Conservation (phyloP, 2,113 vertebrate species). For the Baryphthengus martii region DNA sequence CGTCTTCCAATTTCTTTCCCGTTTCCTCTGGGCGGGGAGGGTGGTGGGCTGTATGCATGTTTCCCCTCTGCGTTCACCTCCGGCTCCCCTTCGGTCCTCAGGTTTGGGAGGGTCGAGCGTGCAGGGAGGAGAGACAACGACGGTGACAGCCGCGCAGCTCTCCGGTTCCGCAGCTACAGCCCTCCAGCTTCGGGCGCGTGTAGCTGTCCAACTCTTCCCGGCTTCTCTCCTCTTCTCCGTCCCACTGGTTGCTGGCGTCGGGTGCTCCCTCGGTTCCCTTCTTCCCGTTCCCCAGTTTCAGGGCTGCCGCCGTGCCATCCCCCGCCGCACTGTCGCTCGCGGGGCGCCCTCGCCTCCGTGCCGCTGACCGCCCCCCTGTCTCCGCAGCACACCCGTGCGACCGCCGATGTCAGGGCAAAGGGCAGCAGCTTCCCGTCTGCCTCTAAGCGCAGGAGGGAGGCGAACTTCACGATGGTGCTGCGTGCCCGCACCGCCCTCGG, state of each 20-base stretch:
- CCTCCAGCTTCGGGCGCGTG: neutral
- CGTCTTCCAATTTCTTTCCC: too few relatives aligned
- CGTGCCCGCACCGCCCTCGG: constrained; percentile 73
- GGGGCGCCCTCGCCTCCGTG: neutral
- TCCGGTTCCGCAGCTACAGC: too few relatives aligned
- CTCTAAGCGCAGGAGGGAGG: constrained; percentile 41
- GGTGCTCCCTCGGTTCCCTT: too few relatives aligned
- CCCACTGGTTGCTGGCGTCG: accelerated
- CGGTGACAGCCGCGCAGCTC: neutral
- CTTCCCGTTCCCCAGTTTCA: accelerated
- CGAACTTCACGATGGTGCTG: constrained; percentile 18
- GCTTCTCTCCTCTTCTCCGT: too few relatives aligned
- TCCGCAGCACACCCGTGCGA: neutral
- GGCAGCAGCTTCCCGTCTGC: constrained; percentile 38
- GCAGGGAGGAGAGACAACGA: neutral
- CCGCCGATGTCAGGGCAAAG: neutral
- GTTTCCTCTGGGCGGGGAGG: too few relatives aligned
- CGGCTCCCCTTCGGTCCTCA: too few relatives aligned
- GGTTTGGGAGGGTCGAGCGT: too few relatives aligned
- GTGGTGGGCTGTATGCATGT: accelerated
- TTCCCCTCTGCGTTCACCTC: neutral
- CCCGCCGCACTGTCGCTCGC: neutral
- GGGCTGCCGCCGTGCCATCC: neutral
- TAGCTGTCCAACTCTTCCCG: neutral
- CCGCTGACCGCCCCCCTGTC: neutral